phyloP scores from a whole-genome alignment of 2,113 vertebrate species.

The Genyomyrus donnyi region DNA sequence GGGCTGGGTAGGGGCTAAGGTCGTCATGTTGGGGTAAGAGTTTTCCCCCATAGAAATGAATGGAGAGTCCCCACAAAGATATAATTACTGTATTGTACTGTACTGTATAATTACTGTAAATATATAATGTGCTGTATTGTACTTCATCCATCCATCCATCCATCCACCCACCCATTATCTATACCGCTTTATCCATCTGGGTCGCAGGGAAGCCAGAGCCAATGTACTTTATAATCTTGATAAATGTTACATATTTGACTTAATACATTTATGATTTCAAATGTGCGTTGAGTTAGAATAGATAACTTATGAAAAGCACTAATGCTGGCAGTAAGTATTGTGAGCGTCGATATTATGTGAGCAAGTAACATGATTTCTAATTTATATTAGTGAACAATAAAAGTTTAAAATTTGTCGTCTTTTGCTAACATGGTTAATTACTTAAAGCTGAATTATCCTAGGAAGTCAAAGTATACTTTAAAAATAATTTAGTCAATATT shows the following conservation, averaged over 20 bases:
- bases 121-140: neutral
- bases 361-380: neutral
- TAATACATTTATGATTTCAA: neutral
- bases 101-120: too few relatives aligned
- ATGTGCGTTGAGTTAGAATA: neutral
- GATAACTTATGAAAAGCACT: neutral
- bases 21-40: too few relatives aligned
- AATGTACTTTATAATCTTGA: neutral
- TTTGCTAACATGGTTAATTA: neutral
- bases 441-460: neutral
- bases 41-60: too few relatives aligned
- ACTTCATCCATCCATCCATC: neutral
- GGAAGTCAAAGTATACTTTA: neutral
- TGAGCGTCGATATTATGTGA: neutral
- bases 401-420: neutral
- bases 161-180: too few relatives aligned
- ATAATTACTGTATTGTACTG: neutral
- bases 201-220: too few relatives aligned
- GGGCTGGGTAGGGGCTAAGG: too few relatives aligned
- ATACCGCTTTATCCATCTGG: too few relatives aligned
- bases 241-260: neutral
- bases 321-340: neutral
- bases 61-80: too few relatives aligned
- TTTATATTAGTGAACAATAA: neutral
- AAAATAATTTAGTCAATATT: neutral